A percentile compares a stretch with the other conserved stretches of the same genome.
These are phyloP conservation scores for Lordiphosa andalusiaca DNA, from an alignment of 2,888 invertebrate genomes.

Conservation along the genomic window DNA sequence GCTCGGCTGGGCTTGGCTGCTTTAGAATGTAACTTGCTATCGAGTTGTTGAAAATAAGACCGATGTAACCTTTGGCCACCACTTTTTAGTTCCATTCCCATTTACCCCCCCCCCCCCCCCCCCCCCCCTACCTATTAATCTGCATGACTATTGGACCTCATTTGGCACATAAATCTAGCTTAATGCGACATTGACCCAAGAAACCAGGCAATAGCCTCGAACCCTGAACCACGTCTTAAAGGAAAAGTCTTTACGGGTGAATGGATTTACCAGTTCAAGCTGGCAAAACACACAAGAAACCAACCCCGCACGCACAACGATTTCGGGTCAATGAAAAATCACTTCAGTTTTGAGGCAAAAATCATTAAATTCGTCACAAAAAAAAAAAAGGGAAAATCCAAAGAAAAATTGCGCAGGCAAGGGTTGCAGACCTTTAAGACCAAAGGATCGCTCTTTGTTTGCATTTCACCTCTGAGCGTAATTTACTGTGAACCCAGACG, in stretches of 20 bases:
- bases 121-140: conserved; percentile 39
- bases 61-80: background rate
- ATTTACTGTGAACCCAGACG: conserved; percentile 76
- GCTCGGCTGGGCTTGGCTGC: too few relatives aligned
- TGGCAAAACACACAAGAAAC: conserved; percentile 57
- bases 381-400: conserved; percentile 43
- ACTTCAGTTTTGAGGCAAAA: conserved; percentile 72
- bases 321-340: conserved; percentile 67
- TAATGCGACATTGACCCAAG: conserved; percentile 66
- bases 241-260: conserved; percentile 56
- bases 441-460: conserved; percentile 60
- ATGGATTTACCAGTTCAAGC: conserved; percentile 58
- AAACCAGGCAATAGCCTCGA: conserved; percentile 41
- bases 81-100: conserved; percentile 13
- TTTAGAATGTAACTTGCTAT: too few relatives aligned
- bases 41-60: too few relatives aligned
- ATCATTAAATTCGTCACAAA: conserved; percentile 65
- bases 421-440: conserved; percentile 58
- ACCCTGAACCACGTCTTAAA: conserved; percentile 32
- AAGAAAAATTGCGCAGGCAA: conserved; percentile 48
- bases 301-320: conserved; percentile 36
- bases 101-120: background rate
- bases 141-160: conserved; percentile 60
- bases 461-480: conserved; percentile 77
- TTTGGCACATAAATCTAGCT: conserved; percentile 53